Base-by-base conservation (phyloP, 2,797 vertebrate genomes). In the Xenops minutus region DNA sequence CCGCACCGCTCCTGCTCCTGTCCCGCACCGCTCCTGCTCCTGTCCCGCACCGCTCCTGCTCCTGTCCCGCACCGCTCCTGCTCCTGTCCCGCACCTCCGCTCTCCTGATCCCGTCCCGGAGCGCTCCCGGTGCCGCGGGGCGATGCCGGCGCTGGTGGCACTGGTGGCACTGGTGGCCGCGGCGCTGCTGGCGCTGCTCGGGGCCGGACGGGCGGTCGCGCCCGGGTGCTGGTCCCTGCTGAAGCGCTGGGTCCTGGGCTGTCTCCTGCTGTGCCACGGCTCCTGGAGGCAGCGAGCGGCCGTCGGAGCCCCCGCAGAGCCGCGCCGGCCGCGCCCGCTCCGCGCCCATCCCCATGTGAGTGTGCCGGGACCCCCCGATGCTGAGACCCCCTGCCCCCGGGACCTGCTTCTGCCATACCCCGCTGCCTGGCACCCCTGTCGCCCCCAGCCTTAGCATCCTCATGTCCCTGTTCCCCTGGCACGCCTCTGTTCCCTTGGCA, bases 271-370 rank as follows among this genome's bases (percentile, higher is more conserved):
- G 43, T 61, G 74, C 56, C 83, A 43, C 44, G 67, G 93, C 3
- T 9, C 75, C 73, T 78, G 84, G 46, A 55, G 51, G 84, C 92
- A 82, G 46, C 55, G 87, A 34, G 80, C 34, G 39, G 77, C 55
- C 22, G 36, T 29, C 21, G n/a, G 5, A 6, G 43, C 16, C 7
- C 5, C 63, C 44, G 29, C 62, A 9, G 89, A 88, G 74, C 91
- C 86, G 2, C 93, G 96, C 78, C 74, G 34, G 80, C 93, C 74
- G 61, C 93, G 37, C 6, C 90, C 64, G 26, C 69, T 97, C 83
- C 55, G 58, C 71, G 34, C 69, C 43, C 71, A 95, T 12, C 90
- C 91, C 7, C 88, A 96, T 61, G 94, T 96, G 92, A 96, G 95
- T 96, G 91, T 29, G 34, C 39, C 4, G 44, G 37, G 14, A 27